Evolutionary conservation across 1,140 invertebrate species (phyloP).

Genomic region (Pachyrhynchus sulphureomaculatus): DNA sequence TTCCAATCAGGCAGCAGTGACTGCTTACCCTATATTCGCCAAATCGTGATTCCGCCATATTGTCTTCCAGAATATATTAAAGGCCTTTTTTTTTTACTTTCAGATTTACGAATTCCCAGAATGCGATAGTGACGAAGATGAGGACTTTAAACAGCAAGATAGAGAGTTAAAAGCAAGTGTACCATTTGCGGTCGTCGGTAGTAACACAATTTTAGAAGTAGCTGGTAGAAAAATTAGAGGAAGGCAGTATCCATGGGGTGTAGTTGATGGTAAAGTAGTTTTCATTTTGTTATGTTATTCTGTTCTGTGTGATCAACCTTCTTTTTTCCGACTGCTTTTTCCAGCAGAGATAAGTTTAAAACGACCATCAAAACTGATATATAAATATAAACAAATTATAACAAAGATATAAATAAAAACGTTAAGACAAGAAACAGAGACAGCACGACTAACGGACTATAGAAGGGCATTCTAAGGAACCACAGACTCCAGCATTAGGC

Average conservation of each 20-base stretch:
- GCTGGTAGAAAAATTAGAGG: conserved; percentile 87
- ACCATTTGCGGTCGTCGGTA: conserved; percentile 96
- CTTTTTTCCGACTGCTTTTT: too few relatives aligned
- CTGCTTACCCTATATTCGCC: not conserved
- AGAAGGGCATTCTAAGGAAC: too few relatives aligned
- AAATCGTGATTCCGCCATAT: not conserved
- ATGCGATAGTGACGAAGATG: conserved; percentile 91
- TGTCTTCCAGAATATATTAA: too few relatives aligned
- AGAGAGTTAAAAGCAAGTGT: conserved; percentile 85
- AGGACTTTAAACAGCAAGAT: conserved; percentile 90
- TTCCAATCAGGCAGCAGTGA: too few relatives aligned
- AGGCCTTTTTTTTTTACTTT: conserved; percentile 5
- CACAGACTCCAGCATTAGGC: too few relatives aligned
- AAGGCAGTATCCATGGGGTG: conserved; percentile 96
- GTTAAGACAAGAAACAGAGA: too few relatives aligned
- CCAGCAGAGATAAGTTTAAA: too few relatives aligned
- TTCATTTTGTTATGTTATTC: not conserved
- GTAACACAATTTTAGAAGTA: conserved; percentile 91
- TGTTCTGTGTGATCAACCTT: too few relatives aligned
- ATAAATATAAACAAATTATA: too few relatives aligned
- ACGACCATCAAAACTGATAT: too few relatives aligned
- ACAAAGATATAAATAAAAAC: too few relatives aligned
- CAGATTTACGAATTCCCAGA: conserved; percentile 96
- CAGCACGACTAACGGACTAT: too few relatives aligned
- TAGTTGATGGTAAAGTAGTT: conserved; percentile 77